Evolutionary conservation across 2,113 vertebrate genomes (phyloP).

Genomic region (Thryonomys swinderianus): DNA sequence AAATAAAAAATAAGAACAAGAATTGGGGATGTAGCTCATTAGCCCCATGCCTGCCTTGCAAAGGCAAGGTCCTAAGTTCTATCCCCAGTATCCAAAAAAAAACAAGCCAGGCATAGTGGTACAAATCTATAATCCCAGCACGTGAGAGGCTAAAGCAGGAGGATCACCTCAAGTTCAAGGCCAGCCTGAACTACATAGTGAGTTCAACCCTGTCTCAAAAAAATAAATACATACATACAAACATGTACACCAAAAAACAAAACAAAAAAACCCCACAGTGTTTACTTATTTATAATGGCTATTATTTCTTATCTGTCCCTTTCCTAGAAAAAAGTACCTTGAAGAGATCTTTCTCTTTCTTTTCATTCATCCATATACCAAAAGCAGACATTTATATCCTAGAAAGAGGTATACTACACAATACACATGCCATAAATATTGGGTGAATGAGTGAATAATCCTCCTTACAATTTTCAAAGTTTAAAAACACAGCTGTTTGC

Average conservation of each 20-base stretch:
- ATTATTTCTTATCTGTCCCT: background rate
- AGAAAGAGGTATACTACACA: background rate
- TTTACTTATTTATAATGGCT: background rate
- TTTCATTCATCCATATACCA: background rate
- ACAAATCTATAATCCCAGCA: background rate
- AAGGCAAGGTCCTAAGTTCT: no score
- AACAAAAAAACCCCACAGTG: background rate
- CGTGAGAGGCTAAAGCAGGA: background rate
- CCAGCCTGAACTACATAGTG: background rate
- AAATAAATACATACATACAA: background rate
- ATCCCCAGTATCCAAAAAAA: no score
- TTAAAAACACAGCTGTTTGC: slow-evolving; percentile 38
- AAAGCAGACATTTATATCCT: background rate
- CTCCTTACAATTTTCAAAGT: background rate
- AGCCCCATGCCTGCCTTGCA: no score
- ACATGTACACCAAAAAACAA: background rate
- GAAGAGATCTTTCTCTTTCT: background rate
- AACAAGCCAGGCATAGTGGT: background rate
- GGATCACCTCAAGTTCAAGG: background rate
- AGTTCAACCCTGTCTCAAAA: background rate
- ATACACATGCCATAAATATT: background rate
- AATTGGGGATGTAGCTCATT: no score
- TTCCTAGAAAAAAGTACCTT: background rate
- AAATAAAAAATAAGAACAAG: background rate
- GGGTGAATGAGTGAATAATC: background rate